Evolutionary conservation across 37 sponge, comb jelly and placozoan genomes (phyloP).

Genomic region (Bolinopsis microptera): DNA sequence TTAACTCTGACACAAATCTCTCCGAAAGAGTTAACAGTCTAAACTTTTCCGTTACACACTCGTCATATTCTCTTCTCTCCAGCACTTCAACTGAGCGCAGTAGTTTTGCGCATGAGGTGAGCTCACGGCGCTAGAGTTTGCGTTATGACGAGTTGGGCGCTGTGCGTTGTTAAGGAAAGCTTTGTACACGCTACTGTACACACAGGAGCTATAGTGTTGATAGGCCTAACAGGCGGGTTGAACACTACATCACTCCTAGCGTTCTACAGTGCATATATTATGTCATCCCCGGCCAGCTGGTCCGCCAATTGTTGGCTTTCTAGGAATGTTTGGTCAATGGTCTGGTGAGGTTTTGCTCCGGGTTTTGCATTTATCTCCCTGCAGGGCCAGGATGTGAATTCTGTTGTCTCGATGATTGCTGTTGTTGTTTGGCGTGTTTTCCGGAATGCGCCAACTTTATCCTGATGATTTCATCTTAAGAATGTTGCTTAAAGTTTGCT

Average conservation of each 20-base stretch:
- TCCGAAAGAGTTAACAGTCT: too few relatives aligned
- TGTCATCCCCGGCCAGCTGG: background rate
- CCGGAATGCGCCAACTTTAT: background rate
- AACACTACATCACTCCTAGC: background rate
- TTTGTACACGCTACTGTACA: background rate
- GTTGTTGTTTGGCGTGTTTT: background rate
- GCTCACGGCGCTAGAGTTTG: too few relatives aligned
- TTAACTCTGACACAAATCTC: too few relatives aligned
- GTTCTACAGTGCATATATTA: background rate
- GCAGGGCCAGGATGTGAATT: background rate
- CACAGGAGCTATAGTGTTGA: background rate
- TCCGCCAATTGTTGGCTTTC: background rate
- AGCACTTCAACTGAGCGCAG: too few relatives aligned
- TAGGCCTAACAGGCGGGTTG: background rate
- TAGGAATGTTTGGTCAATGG: background rate
- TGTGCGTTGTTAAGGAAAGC: background rate
- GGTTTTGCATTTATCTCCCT: background rate
- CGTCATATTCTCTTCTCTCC: too few relatives aligned
- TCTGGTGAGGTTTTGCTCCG: too few relatives aligned
- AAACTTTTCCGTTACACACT: too few relatives aligned
- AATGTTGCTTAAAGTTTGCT: too few relatives aligned
- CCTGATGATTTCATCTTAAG: background rate
- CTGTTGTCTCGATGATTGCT: background rate
- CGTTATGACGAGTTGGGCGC: too few relatives aligned
- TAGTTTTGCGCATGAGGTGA: too few relatives aligned